These are phyloP conservation scores for Synanthedon myopaeformis DNA, from an alignment of 2,888 invertebrate species.

Conservation along the genomic window DNA sequence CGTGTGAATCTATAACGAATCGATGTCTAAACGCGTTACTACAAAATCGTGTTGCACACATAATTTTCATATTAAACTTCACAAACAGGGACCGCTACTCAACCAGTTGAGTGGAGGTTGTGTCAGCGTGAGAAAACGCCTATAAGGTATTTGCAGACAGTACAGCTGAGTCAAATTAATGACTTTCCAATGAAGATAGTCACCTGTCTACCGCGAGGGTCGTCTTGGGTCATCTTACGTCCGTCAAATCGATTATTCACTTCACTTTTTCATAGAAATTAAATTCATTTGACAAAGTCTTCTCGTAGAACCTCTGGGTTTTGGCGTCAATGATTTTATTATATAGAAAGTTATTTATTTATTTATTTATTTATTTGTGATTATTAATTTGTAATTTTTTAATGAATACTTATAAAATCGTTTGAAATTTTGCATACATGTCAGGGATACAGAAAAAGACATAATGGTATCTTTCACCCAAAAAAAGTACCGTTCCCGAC, in stretches of 20 bases:
- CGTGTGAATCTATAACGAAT: neutral
- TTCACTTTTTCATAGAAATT: neutral
- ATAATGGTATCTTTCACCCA: no score
- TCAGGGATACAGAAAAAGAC: no score
- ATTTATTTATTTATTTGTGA: no score
- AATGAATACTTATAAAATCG: no score
- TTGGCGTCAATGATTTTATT: no score
- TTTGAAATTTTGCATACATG: no score
- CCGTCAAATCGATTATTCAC: slow-evolving; percentile 22
- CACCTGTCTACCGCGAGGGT: slow-evolving; percentile 21
- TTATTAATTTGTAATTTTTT: no score
- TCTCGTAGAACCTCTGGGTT: no score
- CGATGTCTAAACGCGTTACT: neutral
- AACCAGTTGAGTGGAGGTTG: slow-evolving; percentile 5
- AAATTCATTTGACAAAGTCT: no score
- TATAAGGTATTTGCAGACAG: slow-evolving; percentile 6
- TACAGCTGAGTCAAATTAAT: slow-evolving; percentile 21
- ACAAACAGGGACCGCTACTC: slow-evolving; percentile 10
- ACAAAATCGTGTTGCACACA: slow-evolving; percentile 9
- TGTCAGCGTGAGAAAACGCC: slow-evolving; percentile 19
- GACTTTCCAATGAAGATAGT: slow-evolving; percentile 25
- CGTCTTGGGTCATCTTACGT: slow-evolving; percentile 24
- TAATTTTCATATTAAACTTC: slow-evolving; percentile 22
- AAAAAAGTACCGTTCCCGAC: no score
- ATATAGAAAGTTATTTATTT: no score